Percentiles rank a stretch among this genome's conserved stretches.
Evolutionary conservation across 2,888 invertebrate species (phyloP).

Genomic region (Aquatica leii): DNA sequence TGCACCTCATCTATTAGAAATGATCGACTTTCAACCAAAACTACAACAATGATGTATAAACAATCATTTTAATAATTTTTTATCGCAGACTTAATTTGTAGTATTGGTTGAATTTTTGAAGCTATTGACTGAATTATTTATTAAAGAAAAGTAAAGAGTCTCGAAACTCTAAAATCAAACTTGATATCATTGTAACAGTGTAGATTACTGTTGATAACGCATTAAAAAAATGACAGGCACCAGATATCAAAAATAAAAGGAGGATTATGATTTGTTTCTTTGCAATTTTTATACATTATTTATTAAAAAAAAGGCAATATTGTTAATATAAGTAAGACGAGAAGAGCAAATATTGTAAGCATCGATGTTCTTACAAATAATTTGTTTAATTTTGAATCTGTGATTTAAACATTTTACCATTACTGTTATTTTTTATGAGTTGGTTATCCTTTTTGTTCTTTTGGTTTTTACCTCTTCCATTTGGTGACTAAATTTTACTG

Average conservation of each 20-base stretch:
- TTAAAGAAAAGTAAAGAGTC: too few species aligned
- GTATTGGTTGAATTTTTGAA: slow-evolving; percentile 41
- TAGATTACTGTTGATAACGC: slow-evolving; percentile 21
- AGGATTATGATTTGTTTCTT: slow-evolving; percentile 24
- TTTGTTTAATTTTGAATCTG: slow-evolving; percentile 44
- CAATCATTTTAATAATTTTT: neutral
- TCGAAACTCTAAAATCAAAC: slow-evolving; percentile 22
- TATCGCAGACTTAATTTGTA: slow-evolving; percentile 22
- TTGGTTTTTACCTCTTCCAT: slow-evolving; percentile 19
- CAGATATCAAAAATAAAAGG: slow-evolving; percentile 27
- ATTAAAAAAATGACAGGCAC: slow-evolving; percentile 26
- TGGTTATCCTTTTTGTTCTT: slow-evolving; percentile 37
- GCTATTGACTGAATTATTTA: slow-evolving; percentile 37
- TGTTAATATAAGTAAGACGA: slow-evolving; percentile 28
- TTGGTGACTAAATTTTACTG: slow-evolving; percentile 30
- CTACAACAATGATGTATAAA: slow-evolving; percentile 14
- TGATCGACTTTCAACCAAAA: slow-evolving; percentile 23
- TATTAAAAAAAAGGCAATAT: slow-evolving; percentile 31
- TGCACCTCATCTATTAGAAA: slow-evolving; percentile 36
- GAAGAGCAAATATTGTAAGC: slow-evolving; percentile 39
- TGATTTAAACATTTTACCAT: slow-evolving; percentile 50
- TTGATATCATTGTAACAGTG: slow-evolving; percentile 25
- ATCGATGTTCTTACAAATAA: slow-evolving; percentile 41
- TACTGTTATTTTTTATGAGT: slow-evolving; percentile 47
- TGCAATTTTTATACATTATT: slow-evolving; percentile 25